These are phyloP conservation scores for Formica exsecta DNA, from an alignment of 1,140 invertebrate species.

Conservation along the genomic window DNA sequence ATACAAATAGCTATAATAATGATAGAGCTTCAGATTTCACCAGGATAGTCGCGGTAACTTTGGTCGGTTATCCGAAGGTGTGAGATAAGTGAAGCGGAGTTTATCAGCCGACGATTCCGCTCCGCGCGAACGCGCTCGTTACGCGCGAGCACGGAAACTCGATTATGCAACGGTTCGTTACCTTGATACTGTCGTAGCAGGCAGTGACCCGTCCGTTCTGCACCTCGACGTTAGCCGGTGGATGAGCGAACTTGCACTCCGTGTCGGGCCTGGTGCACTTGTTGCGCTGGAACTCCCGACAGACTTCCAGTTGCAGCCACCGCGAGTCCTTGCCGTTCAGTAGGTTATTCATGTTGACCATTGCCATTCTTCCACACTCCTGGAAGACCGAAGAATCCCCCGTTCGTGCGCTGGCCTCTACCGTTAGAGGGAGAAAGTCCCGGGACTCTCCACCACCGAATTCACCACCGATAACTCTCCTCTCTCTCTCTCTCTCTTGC, in stretches of 20 bases:
- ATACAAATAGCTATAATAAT: conserved; percentile 19
- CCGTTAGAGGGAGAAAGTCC: conserved; percentile 34
- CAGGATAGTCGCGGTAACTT: background rate
- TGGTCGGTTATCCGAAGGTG: conserved; percentile 13
- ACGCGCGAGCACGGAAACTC: conserved; percentile 64
- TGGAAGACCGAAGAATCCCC: conserved; percentile 67
- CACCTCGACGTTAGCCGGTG: conserved; percentile 99
- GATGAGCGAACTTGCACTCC: conserved; percentile 99
- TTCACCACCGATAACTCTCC: conserved; percentile 47
- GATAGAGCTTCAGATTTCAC: conserved; percentile 12
- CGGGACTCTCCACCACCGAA: conserved; percentile 43
- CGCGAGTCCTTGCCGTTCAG: conserved; percentile 99
- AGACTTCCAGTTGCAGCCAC: conserved; percentile 99
- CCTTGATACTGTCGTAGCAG: conserved; percentile 99
- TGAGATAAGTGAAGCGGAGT: conserved; percentile 47
- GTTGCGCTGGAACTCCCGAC: conserved; percentile 99
- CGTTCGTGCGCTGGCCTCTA: conserved; percentile 22
- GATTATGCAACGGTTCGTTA: conserved; percentile 86
- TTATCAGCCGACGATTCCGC: conserved; percentile 41
- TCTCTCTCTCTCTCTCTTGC: background rate
- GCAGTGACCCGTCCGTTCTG: conserved; percentile 99
- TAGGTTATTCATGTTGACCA: conserved; percentile 99
- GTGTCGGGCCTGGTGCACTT: conserved; percentile 99
- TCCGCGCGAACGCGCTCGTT: conserved; percentile 58
- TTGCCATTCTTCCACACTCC: conserved; percentile 90